These are phyloP conservation scores for Gulo gulo DNA, from an alignment of 2,113 vertebrate species.

Conservation along the genomic window DNA sequence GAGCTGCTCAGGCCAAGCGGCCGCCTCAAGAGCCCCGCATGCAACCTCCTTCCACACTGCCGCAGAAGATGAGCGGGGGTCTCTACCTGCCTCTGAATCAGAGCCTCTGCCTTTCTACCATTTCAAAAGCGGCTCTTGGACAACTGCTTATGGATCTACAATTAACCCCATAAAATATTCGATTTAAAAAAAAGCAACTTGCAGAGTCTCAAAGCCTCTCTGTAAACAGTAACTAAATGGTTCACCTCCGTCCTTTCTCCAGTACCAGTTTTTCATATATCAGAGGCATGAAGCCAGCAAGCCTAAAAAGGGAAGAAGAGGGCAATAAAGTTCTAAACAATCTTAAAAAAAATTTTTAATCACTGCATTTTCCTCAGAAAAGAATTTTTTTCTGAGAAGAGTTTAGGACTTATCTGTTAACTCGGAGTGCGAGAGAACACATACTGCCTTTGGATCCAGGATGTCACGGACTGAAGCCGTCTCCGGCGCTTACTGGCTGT, in stretches of 20 bases:
- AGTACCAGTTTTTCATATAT: not conserved
- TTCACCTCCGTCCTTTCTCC: not conserved
- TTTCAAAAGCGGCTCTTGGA: constrained; percentile 1
- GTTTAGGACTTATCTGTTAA: not conserved
- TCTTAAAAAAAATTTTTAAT: not conserved
- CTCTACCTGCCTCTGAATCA: not conserved
- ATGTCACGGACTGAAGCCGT: not conserved
- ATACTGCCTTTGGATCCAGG: not conserved
- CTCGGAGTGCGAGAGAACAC: not conserved
- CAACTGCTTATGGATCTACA: not conserved
- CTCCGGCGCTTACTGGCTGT: not conserved
- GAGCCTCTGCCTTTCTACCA: not conserved
- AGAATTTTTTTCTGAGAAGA: not conserved
- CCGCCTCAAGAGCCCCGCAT: not conserved
- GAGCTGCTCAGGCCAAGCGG: not conserved
- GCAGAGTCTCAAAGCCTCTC: not conserved
- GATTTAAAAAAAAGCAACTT: not conserved
- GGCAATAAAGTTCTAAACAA: not conserved
- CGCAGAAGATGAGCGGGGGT: not conserved
- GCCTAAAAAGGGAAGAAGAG: not conserved
- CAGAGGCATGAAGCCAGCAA: not conserved
- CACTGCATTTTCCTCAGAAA: not conserved
- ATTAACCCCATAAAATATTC: not conserved
- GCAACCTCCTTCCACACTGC: not conserved
- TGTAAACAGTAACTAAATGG: constrained; percentile 9